Base-by-base conservation (phyloP, 64 coral and sea anemone genomes). In the Catalaphyllia jardinei region DNA sequence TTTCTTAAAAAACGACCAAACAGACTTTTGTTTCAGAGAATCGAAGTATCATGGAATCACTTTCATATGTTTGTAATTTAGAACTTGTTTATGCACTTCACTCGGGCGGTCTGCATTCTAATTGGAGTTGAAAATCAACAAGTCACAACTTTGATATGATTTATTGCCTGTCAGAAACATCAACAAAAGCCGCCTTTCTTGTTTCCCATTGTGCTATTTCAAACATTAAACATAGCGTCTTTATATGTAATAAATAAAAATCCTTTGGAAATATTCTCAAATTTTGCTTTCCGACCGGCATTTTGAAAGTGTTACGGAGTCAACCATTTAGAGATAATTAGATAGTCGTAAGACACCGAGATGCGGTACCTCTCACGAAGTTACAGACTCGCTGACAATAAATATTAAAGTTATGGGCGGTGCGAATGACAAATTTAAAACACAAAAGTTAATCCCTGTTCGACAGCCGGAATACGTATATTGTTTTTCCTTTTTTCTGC, bases 71-170 rank as follows among this genome's bases (percentile, higher is more conserved):
- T 67, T 69, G 61, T 84, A 67, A 84, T 84, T 71, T 62, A 84
- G 38, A 71, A 71, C 0, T 84, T 84, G 81, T 71, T 83, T 83
- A 69, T 71, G 35, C 13, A 25, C 42, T 71, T 71, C 63, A 85
- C 81, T 63, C 69, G 63, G 18, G n/a, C 81, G 10, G 6, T 67
- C 17, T 71, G 31, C 22, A 71, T 85, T 71, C 71, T 85, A 85
- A 85, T 85, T 31, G 63, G 8, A 51, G 62, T 51, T 85, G 62
- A 85, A 71, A 85, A 71, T 85, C 81, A 85, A 46, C 79, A 83
- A 65, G 14, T 65, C 79, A 67, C 33, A 27, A 17, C 30, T 69
- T n/a, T 38, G n/a, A 0, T 85, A n/a, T 9, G 81, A 24, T 18
- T 11, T 9, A 83, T 64, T 81, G 18, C 20, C 4, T 83, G 31